These are phyloP conservation scores for Agrotis puta DNA, from an alignment of 2,888 invertebrate species.

Conservation along the genomic window DNA sequence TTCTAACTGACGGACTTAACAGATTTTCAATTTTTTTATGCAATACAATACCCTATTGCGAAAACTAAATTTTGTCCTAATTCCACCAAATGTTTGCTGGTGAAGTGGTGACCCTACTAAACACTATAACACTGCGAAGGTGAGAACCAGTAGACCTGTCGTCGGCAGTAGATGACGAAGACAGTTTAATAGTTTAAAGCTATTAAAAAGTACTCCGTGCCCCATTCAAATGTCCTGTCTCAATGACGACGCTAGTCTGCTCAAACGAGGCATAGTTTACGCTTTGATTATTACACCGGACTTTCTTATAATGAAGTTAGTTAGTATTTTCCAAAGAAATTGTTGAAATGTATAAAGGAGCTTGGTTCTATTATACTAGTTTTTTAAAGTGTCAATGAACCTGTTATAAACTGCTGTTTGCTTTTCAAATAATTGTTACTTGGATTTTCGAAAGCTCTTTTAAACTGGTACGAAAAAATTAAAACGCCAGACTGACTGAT, in stretches of 20 bases:
- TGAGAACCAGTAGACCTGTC: slow-evolving; percentile 57
- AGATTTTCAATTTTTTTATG: too few species aligned
- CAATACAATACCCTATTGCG: too few species aligned
- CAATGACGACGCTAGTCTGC: slow-evolving; percentile 59
- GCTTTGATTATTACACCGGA: slow-evolving; percentile 33
- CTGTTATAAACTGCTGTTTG: not conserved
- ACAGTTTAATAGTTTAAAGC: slow-evolving; percentile 73
- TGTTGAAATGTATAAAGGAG: slow-evolving; percentile 13
- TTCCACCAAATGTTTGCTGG: not conserved
- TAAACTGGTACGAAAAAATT: too few species aligned
- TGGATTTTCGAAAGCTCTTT: not conserved
- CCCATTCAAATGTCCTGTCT: slow-evolving; percentile 73
- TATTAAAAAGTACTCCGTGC: slow-evolving; percentile 71
- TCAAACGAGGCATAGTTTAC: slow-evolving; percentile 40
- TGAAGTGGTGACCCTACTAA: slow-evolving; percentile 42
- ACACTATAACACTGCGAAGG: slow-evolving; percentile 48
- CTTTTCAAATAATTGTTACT: not conserved
- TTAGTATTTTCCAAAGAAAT: slow-evolving; percentile 26
- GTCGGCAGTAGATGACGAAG: slow-evolving; percentile 62
- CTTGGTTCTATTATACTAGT: slow-evolving; percentile 1
- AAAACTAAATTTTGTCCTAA: slow-evolving; percentile 17
- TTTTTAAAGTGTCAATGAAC: not conserved
- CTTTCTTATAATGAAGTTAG: slow-evolving; percentile 51
- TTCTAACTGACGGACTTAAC: too few species aligned
- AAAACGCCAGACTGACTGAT: too few species aligned